Base-by-base conservation (phyloP, 2,888 invertebrate species). In the Erynnis tages region DNA sequence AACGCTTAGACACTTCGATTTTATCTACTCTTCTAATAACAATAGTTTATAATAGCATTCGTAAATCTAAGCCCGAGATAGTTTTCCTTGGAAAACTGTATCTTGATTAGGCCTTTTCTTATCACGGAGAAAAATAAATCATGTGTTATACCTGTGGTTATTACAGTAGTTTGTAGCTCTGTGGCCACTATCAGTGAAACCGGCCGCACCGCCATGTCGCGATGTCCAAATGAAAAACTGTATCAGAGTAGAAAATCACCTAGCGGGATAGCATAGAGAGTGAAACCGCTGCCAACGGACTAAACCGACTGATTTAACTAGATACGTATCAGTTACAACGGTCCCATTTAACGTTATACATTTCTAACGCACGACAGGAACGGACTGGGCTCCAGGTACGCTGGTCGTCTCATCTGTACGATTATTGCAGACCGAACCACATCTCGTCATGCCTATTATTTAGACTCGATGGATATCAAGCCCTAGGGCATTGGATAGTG, bases 211-310 rank as follows among this genome's bases (percentile, higher is more conserved):
- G 41, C 29, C 56, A 50, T 55, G 55, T 53, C 63, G 61, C 60
- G 61, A 62, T 60, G 65, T 63, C 71, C 69, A 68, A 76, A 75
- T 75, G 81, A 83, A 86, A 86, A 86, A 84, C 80, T 80, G 76
- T 83, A 82, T 79, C 79, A 73, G 66, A 57, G 67, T 80, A 83
- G 83, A 83, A 84, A 73, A 80, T 71, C 65, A 61, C 62, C 66
- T 79, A 80, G 78, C 80, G 79, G 77, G 75, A 86, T 83, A 63
- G 66, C 54, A 80, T 79, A 60, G 87, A 88, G 82, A 87, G 86
- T 86, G 86, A 87, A 87, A 87, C 74, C 78, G 55, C 49, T 50
- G 65, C 66, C 69, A 62, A 69, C 75, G 66, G 62, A 68, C 68
- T 67, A 55, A 65, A 62, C 53, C 62, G 62, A 53, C 75, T 71